These are phyloP conservation scores for Poecilus cupreus DNA, from an alignment of 2,888 invertebrate species.

Conservation along the genomic window DNA sequence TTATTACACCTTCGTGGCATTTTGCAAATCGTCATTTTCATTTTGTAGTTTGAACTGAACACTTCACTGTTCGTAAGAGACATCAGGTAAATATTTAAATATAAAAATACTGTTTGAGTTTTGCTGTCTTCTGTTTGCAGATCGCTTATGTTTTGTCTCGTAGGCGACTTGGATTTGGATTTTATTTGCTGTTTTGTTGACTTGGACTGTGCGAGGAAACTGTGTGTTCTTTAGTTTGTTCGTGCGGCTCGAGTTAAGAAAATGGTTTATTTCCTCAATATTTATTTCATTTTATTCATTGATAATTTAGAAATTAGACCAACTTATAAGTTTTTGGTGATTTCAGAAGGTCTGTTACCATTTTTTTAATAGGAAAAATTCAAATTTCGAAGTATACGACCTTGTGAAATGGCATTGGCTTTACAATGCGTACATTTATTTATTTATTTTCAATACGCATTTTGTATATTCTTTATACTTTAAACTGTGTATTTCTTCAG, in stretches of 20 bases:
- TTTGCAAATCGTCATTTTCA: conserved; percentile 37
- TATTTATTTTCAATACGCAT: too few species aligned
- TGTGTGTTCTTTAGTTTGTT: conserved; percentile 36
- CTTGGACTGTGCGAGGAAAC: conserved; percentile 55
- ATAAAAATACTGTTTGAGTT: background rate
- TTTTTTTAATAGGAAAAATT: too few species aligned
- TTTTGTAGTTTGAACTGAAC: conserved; percentile 1
- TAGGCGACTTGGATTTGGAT: too few species aligned
- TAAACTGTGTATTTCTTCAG: too few species aligned
- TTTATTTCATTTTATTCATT: background rate
- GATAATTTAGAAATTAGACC: background rate
- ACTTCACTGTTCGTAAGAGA: too few species aligned
- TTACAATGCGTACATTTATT: too few species aligned
- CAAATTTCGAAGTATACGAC: too few species aligned
- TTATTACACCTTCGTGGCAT: conserved; percentile 44
- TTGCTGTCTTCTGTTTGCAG: background rate
- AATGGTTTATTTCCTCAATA: background rate
- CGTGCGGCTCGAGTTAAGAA: conserved; percentile 56
- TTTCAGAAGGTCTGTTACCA: too few species aligned
- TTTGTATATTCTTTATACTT: too few species aligned
- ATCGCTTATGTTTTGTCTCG: background rate
- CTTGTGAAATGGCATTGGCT: too few species aligned
- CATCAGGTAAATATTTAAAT: conserved; percentile 13
- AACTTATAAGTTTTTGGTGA: too few species aligned
- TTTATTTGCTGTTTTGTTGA: conserved; percentile 3